Percentiles rank a stretch among this genome's conserved stretches.
Conservation (phyloP, 1,140 invertebrate species). For the Drosophila repletoides region DNA sequence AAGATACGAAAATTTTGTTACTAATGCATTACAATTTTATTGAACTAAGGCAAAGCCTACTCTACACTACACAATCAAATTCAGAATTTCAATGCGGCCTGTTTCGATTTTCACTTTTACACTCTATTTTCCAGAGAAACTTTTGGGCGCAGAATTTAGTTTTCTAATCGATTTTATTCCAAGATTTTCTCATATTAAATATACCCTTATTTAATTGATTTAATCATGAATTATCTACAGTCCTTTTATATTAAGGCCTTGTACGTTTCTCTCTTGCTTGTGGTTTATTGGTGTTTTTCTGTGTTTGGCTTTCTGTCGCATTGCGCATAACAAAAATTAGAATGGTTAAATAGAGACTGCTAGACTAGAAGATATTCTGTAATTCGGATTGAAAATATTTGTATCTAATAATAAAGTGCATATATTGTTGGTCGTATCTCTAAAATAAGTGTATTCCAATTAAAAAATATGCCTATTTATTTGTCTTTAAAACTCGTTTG, state of each 20-base stretch:
- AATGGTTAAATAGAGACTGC: background rate
- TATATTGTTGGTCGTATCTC: too few relatives aligned
- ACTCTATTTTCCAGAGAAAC: background rate
- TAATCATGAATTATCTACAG: background rate
- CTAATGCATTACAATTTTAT: slow-evolving; percentile 46
- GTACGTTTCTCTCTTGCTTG: background rate
- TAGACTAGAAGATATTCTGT: background rate
- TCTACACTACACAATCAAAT: too few relatives aligned
- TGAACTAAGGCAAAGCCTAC: slow-evolving; percentile 39
- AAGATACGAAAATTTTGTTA: slow-evolving; percentile 68
- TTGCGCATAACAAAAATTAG: slow-evolving; percentile 48
- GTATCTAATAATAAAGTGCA: too few relatives aligned
- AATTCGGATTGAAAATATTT: too few relatives aligned
- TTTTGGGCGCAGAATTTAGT: background rate
- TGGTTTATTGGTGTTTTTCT: slow-evolving; percentile 21
- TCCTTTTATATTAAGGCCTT: background rate
- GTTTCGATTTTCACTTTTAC: background rate
- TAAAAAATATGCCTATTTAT: too few relatives aligned
- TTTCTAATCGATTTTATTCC: too few relatives aligned
- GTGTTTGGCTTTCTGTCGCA: slow-evolving; percentile 45
- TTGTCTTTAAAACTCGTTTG: too few relatives aligned
- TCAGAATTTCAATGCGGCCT: too few relatives aligned
- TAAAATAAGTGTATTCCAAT: too few relatives aligned
- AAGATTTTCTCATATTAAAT: too few relatives aligned
- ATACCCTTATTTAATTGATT: too few relatives aligned